Percentiles rank a stretch among this genome's conserved stretches.
phyloP scores from a whole-genome alignment of 2,888 invertebrate genomes.

The Drosophila eohydei region DNA sequence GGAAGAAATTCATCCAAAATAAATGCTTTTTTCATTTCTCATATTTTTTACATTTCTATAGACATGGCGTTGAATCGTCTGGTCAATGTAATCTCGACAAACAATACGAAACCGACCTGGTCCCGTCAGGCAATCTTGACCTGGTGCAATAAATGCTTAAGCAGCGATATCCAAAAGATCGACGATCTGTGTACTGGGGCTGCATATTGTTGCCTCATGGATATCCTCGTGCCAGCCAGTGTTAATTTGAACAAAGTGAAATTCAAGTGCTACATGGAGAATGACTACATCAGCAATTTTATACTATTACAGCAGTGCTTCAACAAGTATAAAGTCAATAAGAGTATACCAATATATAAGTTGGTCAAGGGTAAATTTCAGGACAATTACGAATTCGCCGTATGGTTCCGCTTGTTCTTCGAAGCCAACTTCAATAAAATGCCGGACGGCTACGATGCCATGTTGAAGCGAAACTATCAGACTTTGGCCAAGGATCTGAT shows the following conservation, averaged over 20 bases:
- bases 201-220: slow-evolving; percentile 38
- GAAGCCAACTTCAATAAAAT: slow-evolving; percentile 32
- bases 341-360: slow-evolving; percentile 24
- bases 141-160: slow-evolving; percentile 28
- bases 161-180: slow-evolving; percentile 3
- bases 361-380: slow-evolving; percentile 31
- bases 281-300: slow-evolving; percentile 21
- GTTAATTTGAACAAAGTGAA: slow-evolving; percentile 28
- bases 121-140: slow-evolving; percentile 27
- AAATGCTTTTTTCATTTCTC: too few species aligned
- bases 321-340: slow-evolving; percentile 3
- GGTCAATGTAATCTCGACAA: slow-evolving; percentile 19
- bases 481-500: neutral
- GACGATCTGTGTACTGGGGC: slow-evolving; percentile 43
- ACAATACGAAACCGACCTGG: slow-evolving; percentile 16
- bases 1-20: too few species aligned
- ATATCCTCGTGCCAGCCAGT: slow-evolving; percentile 33
- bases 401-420: slow-evolving; percentile 43
- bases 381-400: slow-evolving; percentile 45
- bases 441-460: slow-evolving; percentile 10
- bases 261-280: slow-evolving; percentile 6
- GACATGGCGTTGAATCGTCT: neutral
- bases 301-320: slow-evolving; percentile 29
- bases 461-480: slow-evolving; percentile 7
- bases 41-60: neutral